Conservation (phyloP, 2,797 vertebrate species). For the Macropus fuliginosus region DNA sequence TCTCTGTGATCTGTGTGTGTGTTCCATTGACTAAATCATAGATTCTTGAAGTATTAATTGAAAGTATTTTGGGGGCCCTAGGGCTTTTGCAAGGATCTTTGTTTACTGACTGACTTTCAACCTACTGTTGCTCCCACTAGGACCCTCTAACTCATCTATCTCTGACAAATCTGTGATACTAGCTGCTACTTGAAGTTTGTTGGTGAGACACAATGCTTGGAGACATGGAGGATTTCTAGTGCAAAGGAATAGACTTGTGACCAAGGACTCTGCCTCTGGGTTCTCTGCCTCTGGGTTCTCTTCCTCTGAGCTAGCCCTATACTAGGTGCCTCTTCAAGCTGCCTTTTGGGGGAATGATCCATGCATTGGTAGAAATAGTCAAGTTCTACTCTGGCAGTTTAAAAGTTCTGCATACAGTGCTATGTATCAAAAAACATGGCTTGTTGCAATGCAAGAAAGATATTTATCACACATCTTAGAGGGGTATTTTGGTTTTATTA, state of each 20-base stretch:
- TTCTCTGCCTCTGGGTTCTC: background rate
- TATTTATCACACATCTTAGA: background rate
- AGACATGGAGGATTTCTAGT: background rate
- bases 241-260: background rate
- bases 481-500: background rate
- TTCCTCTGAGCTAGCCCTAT: background rate
- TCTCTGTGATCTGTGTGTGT: background rate
- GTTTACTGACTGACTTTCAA: background rate
- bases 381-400: background rate
- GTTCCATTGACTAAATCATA: background rate
- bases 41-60: background rate
- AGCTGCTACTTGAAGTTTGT: background rate
- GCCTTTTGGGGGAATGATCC: background rate
- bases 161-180: background rate
- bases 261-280: background rate
- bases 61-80: background rate
- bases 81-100: background rate
- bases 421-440: background rate
- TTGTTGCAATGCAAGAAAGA: background rate
- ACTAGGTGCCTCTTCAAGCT: background rate
- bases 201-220: background rate
- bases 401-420: background rate
- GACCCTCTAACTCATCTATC: background rate
- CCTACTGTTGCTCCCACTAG: background rate
- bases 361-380: background rate